phyloP scores from a whole-genome alignment of 2,113 vertebrate species.

The Serilophus lunatus region DNA sequence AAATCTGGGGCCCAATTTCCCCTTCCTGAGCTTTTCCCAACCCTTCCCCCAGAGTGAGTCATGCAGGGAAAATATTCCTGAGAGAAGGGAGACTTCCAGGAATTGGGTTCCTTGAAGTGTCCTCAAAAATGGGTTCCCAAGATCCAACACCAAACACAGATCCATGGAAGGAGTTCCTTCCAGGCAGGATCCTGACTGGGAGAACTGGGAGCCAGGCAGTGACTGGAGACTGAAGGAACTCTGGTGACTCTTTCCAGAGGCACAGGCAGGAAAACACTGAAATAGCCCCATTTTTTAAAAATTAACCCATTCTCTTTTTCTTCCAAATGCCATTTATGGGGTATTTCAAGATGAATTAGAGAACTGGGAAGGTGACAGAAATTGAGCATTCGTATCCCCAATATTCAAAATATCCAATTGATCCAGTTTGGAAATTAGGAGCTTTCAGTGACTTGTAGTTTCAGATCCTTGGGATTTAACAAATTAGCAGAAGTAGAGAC shows the following conservation, averaged over 20 bases:
- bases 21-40: not conserved
- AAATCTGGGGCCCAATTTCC: not conserved
- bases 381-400: not conserved
- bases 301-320: not conserved
- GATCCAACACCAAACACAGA: not conserved
- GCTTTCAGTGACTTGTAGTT: not conserved
- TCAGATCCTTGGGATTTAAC: not conserved
- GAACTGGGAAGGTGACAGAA: fast-evolving
- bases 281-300: no score
- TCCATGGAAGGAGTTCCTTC: not conserved
- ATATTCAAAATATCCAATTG: not conserved
- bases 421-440: not conserved
- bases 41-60: not conserved
- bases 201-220: not conserved
- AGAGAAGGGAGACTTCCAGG: not conserved
- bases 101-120: not conserved
- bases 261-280: not conserved
- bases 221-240: not conserved
- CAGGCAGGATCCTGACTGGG: not conserved
- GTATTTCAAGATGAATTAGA: not conserved
- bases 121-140: not conserved
- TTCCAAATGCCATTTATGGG: not conserved
- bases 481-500: not conserved
- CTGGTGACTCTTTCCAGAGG: not conserved
- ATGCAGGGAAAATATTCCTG: not conserved